Evolutionary conservation across 2,113 vertebrate species (phyloP).

Genomic region (Pangasianodon gigas): DNA sequence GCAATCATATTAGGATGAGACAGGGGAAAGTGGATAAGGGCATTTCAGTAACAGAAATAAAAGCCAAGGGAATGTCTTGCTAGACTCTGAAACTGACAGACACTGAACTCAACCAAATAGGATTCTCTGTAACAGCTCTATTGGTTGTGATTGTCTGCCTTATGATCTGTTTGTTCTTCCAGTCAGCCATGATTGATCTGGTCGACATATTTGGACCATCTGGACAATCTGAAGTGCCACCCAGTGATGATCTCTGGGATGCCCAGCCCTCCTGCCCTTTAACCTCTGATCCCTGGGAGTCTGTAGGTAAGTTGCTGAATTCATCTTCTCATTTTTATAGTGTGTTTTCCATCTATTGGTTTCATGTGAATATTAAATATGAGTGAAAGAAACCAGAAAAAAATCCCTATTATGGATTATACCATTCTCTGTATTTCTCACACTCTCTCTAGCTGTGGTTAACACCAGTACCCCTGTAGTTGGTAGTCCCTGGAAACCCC

Average conservation of each 20-base stretch:
- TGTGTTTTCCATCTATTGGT: neutral
- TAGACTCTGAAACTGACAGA: neutral
- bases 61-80: neutral
- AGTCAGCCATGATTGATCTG: slow-evolving; percentile 90
- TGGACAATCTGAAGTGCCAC: slow-evolving; percentile 57
- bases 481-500: slow-evolving; percentile 66
- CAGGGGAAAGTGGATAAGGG: neutral
- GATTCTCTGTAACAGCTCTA: slow-evolving; percentile 2
- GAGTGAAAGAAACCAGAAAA: neutral
- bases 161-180: slow-evolving; percentile 49
- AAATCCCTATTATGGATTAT: neutral
- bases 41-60: neutral
- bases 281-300: slow-evolving; percentile 72
- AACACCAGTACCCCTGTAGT: slow-evolving; percentile 64
- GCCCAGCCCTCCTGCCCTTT: slow-evolving; percentile 53
- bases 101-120: neutral
- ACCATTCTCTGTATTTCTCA: neutral
- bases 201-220: slow-evolving; percentile 84
- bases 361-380: neutral
- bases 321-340: too few species aligned
- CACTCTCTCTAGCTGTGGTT: slow-evolving; percentile 56
- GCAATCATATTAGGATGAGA: neutral
- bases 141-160: slow-evolving; percentile 15
- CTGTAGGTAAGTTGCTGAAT: slow-evolving; percentile 66
- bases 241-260: slow-evolving; percentile 68